Percentiles rank a stretch among this genome's conserved stretches.
These are phyloP conservation scores for Hippocampus comes DNA, from an alignment of 2,113 vertebrate species.

Conservation along the genomic window DNA sequence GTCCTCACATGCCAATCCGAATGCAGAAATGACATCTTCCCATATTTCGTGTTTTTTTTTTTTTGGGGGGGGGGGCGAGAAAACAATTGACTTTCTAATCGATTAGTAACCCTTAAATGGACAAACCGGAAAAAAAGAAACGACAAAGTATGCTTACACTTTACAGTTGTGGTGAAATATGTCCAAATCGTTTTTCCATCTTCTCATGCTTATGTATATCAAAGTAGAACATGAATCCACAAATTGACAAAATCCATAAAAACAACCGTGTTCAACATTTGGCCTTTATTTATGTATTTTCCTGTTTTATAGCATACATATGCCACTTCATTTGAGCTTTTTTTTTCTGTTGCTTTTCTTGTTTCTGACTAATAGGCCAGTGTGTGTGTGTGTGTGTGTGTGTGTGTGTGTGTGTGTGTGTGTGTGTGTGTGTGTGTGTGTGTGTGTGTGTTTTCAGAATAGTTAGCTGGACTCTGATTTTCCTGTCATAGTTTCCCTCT, in stretches of 20 bases:
- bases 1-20: background rate
- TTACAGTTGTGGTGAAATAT: background rate
- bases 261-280: background rate
- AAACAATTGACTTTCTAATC: background rate
- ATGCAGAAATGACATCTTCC: background rate
- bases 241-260: background rate
- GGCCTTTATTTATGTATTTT: background rate
- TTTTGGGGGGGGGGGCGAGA: too few relatives aligned
- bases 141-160: background rate
- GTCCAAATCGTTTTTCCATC: too few relatives aligned
- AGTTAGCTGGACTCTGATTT: background rate
- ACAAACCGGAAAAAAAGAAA: background rate
- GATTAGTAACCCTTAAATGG: background rate
- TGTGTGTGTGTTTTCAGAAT: background rate
- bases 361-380: background rate
- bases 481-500: background rate
- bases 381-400: background rate
- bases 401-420: too few relatives aligned
- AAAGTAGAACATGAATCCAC: background rate
- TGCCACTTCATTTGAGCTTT: conserved; percentile 4
- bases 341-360: background rate
- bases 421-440: background rate
- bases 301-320: background rate
- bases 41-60: background rate
- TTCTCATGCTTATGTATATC: background rate